A percentile compares a stretch with the other conserved stretches of the same genome.
Evolutionary conservation across 2,888 invertebrate genomes (phyloP).

Genomic region (Magallana nippona): DNA sequence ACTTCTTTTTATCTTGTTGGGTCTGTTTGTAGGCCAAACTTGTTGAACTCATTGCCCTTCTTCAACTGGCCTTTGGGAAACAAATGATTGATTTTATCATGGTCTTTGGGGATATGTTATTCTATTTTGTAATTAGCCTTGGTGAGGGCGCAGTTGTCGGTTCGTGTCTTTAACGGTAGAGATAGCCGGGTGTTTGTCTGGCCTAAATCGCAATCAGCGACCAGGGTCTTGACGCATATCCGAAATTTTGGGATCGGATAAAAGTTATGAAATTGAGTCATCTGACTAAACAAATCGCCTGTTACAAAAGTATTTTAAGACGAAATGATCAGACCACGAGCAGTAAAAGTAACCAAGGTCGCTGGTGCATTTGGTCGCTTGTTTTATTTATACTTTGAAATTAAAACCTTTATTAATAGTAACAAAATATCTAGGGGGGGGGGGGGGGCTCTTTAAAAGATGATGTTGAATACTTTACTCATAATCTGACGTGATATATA

Average conservation of each 20-base stretch:
- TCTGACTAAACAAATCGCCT: neutral
- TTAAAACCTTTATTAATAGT: too few species aligned
- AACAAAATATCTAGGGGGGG: too few species aligned
- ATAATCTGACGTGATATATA: too few species aligned
- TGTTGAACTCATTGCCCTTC: conserved; percentile 16
- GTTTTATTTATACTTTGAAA: too few species aligned
- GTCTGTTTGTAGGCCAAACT: conserved; percentile 19
- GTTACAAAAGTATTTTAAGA: neutral
- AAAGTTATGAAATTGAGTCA: conserved; percentile 3
- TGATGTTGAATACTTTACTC: too few species aligned
- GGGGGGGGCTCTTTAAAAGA: too few species aligned
- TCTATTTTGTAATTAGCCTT: conserved; percentile 11
- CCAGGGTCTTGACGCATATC: conserved; percentile 7
- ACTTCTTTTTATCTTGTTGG: conserved; percentile 12
- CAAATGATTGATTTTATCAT: neutral
- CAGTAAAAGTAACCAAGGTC: too few species aligned
- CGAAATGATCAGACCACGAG: too few species aligned
- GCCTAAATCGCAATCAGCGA: neutral
- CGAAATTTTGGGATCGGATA: neutral
- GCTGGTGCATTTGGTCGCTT: too few species aligned
- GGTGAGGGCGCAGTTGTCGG: conserved; percentile 13
- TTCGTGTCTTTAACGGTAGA: conserved; percentile 11
- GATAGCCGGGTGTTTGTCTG: conserved; percentile 17
- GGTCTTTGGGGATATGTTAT: conserved; percentile 10
- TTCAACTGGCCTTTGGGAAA: neutral